phyloP scores from a whole-genome alignment of 2,797 vertebrate genomes.

The Channallabes apus region DNA sequence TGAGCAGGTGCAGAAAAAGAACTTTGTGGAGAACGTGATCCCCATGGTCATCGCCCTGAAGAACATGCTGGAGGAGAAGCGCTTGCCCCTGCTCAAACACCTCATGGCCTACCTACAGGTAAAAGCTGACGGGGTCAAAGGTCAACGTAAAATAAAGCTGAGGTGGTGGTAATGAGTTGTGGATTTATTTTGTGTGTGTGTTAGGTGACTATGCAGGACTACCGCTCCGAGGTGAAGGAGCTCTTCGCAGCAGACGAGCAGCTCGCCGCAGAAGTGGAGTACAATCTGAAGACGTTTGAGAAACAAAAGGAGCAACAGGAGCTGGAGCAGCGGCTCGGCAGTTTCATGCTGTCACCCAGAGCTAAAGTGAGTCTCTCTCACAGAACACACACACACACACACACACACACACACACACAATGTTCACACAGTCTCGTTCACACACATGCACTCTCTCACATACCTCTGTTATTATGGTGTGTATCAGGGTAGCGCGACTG shows the following conservation, averaged over 20 bases:
- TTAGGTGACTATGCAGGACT: constrained; percentile 87
- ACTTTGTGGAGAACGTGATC: constrained; percentile 89
- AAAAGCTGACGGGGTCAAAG: constrained; percentile 30
- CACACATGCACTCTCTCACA: background rate
- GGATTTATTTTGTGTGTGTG: background rate
- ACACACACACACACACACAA: background rate
- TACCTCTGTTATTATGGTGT: too few relatives aligned
- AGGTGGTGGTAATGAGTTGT: background rate
- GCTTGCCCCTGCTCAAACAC: constrained; percentile 82
- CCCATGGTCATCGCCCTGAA: constrained; percentile 89
- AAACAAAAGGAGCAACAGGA: constrained; percentile 68
- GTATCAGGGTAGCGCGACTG: constrained; percentile 17
- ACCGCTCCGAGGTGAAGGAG: constrained; percentile 86
- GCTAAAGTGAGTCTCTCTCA: constrained; percentile 37
- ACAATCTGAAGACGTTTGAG: constrained; percentile 84
- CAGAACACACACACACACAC: background rate
- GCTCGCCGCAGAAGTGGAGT: constrained; percentile 89
- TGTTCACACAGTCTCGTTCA: background rate
- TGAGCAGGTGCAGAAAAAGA: constrained; percentile 90
- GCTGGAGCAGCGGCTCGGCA: constrained; percentile 66
- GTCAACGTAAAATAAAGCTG: background rate
- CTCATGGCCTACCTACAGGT: constrained; percentile 93
- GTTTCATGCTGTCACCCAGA: constrained; percentile 50
- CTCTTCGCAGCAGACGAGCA: constrained; percentile 88
- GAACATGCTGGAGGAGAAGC: constrained; percentile 83